These are phyloP conservation scores for Cladorhizidae sp. DNA, from an alignment of 37 sponge, comb jelly and placozoan genomes.

Conservation along the genomic window DNA sequence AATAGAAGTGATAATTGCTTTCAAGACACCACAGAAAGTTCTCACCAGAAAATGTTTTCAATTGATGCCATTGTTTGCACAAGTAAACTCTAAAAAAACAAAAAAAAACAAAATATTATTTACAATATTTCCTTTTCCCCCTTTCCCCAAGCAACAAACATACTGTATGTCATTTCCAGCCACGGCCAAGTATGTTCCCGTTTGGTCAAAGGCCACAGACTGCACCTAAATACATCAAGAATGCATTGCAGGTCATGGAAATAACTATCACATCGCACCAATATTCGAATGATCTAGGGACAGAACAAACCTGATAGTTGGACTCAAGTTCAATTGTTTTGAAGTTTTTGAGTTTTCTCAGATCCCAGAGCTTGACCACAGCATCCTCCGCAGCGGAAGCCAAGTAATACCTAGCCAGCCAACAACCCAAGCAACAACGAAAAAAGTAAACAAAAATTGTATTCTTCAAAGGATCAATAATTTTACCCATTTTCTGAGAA, in stretches of 20 bases:
- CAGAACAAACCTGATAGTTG: constrained; percentile 71
- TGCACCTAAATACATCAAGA: constrained; percentile 42
- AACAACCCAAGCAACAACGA: not conserved
- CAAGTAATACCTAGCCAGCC: constrained; percentile 81
- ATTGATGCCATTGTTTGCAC: constrained; percentile 86
- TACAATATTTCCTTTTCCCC: too few relatives aligned
- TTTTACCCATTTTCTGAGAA: constrained; percentile 99
- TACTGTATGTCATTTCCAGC: constrained; percentile 94
- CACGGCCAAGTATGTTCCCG: constrained; percentile 94
- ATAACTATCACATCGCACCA: not conserved
- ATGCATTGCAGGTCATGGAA: not conserved
- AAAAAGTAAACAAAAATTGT: not conserved
- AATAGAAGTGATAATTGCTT: not conserved
- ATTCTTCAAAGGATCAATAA: not conserved
- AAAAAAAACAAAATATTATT: not conserved
- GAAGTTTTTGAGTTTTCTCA: constrained; percentile 98
- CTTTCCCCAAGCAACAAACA: constrained; percentile 28
- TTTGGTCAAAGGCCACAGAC: constrained; percentile 90
- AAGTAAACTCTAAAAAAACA: constrained; percentile 68
- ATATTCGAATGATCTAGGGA: not conserved
- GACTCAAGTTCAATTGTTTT: constrained; percentile 88
- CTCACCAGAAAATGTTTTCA: constrained; percentile 73
- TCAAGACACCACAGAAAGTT: not conserved
- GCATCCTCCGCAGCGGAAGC: constrained; percentile 96
- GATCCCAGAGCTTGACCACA: constrained; percentile 95